Conservation (phyloP, 2,888 invertebrate genomes). For the Agrochola litura region DNA sequence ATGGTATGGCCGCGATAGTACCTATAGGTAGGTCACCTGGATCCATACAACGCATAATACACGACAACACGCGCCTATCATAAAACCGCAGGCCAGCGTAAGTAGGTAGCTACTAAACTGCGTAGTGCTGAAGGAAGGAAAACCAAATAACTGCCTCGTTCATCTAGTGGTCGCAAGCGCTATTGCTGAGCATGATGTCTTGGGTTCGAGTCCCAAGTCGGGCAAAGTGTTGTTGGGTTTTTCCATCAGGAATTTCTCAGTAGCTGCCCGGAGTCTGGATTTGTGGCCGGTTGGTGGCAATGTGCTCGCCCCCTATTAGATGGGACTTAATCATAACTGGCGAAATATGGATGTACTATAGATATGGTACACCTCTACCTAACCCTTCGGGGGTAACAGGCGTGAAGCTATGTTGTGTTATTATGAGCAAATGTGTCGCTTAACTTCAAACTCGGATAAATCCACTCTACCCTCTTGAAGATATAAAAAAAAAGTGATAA, state of each 20-base stretch:
- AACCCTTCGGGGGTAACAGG: background rate
- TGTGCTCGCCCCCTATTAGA: background rate
- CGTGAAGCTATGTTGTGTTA: background rate
- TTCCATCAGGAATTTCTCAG: background rate
- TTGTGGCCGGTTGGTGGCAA: background rate
- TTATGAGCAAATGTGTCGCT: background rate
- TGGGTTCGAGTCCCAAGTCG: background rate
- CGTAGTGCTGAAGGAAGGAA: background rate
- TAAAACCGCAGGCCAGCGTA: background rate
- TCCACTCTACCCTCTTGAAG: too few species aligned
- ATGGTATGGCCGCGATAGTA: too few species aligned
- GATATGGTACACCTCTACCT: background rate
- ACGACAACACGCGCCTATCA: background rate
- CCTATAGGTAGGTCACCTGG: background rate
- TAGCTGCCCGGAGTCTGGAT: background rate
- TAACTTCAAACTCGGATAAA: too few species aligned
- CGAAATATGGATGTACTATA: background rate
- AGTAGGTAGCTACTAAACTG: background rate
- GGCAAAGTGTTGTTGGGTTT: background rate
- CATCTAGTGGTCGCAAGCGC: background rate
- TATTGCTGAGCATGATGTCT: background rate
- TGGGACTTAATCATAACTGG: background rate
- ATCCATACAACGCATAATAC: background rate
- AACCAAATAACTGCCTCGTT: background rate
- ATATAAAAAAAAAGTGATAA: too few species aligned